phyloP scores from a whole-genome alignment of 35 echinoderm and acorn worm genomes.

The Acanthaster planci region DNA sequence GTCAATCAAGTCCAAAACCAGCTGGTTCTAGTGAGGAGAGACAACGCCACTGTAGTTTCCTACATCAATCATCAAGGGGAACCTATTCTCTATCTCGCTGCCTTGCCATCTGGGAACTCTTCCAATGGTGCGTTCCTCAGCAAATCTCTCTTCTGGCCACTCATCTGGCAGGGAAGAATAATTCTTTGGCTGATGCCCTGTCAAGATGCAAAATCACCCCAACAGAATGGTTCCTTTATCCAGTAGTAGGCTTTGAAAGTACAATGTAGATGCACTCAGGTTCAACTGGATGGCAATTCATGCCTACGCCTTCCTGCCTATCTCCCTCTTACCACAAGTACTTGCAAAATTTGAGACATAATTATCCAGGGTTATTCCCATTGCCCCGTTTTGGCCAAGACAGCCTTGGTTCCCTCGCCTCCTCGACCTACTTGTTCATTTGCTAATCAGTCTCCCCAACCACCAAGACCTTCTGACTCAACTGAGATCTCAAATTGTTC shows the following conservation, averaged over 20 bases:
- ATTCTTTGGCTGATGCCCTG: constrained; percentile 21
- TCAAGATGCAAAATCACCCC: not conserved
- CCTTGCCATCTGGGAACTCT: not conserved
- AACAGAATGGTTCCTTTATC: constrained; percentile 32
- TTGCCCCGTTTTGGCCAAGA: no score
- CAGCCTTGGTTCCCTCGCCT: no score
- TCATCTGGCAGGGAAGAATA: constrained; percentile 24
- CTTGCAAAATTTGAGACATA: no score
- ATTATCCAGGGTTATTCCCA: no score
- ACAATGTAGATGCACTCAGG: not conserved
- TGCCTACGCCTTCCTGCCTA: no score
- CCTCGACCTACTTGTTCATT: no score
- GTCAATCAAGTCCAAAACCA: no score
- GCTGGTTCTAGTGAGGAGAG: not conserved
- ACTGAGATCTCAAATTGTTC: no score
- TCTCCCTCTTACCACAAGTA: no score
- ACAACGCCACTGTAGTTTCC: constrained; percentile 8
- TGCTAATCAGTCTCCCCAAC: no score
- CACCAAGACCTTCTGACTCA: no score
- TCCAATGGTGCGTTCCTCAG: constrained; percentile 4
- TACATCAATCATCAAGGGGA: not conserved
- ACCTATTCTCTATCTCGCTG: constrained; percentile 7
- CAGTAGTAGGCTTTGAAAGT: constrained; percentile 6
- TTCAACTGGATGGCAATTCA: no score
- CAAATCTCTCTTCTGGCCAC: not conserved